These are phyloP conservation scores for Eurystomus gularis DNA, from an alignment of 2,113 vertebrate genomes.

Conservation along the genomic window DNA sequence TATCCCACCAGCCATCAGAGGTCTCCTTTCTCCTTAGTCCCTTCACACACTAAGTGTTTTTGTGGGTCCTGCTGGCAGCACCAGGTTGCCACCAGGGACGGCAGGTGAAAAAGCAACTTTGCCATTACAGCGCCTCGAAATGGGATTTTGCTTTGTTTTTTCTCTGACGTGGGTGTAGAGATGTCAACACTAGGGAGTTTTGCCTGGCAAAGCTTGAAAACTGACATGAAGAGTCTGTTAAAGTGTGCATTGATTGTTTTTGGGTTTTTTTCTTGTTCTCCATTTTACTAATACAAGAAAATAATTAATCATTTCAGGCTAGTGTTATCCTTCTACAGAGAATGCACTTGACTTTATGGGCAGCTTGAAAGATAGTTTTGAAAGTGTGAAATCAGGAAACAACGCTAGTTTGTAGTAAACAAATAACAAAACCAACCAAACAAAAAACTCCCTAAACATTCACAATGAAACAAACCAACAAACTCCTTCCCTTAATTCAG, in stretches of 20 bases:
- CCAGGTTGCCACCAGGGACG: neutral
- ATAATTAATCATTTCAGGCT: neutral
- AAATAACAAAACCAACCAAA: neutral
- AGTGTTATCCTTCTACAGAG: neutral
- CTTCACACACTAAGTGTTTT: neutral
- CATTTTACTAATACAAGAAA: neutral
- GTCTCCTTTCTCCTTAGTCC: constrained; percentile 65
- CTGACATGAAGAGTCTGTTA: neutral
- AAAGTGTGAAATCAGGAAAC: neutral
- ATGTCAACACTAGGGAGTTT: neutral
- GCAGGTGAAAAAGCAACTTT: neutral
- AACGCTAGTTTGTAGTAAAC: neutral
- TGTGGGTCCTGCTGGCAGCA: no score
- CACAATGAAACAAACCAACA: neutral
- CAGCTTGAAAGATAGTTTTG: neutral
- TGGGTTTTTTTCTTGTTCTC: neutral
- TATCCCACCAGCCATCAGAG: constrained; percentile 56
- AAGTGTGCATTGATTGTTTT: neutral
- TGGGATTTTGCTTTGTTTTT: neutral
- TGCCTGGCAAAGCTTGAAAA: neutral
- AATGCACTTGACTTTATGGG: neutral
- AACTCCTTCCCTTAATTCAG: neutral
- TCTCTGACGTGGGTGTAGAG: neutral
- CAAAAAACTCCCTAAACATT: neutral
- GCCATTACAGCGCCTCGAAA: neutral